Percentiles rank a stretch among this genome's conserved stretches.
These are phyloP conservation scores for Xanthia togata DNA, from an alignment of 2,888 invertebrate genomes.

Conservation along the genomic window DNA sequence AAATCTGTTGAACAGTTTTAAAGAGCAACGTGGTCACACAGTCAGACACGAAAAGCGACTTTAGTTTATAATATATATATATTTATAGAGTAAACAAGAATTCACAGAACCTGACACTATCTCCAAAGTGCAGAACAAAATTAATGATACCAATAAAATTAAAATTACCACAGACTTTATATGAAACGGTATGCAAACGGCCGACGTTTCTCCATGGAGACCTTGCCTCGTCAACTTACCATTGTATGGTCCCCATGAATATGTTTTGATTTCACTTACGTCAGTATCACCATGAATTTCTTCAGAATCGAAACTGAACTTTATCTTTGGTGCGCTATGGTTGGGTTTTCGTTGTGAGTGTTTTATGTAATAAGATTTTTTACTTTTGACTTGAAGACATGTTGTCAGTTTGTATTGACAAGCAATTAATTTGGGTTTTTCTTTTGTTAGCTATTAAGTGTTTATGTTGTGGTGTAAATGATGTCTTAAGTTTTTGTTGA, in stretches of 20 bases:
- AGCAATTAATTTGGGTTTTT: conserved; percentile 73
- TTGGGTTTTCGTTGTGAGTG: conserved; percentile 17
- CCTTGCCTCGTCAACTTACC: conserved; percentile 65
- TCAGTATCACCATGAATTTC: conserved; percentile 34
- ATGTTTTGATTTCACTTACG: conserved; percentile 68
- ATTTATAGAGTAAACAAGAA: background rate
- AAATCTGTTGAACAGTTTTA: too few relatives aligned
- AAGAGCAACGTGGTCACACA: too few relatives aligned
- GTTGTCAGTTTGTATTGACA: conserved; percentile 73
- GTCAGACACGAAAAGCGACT: too few relatives aligned
- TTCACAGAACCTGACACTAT: conserved; percentile 20
- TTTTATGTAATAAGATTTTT: conserved; percentile 65
- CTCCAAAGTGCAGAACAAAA: conserved; percentile 36
- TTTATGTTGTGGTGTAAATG: conserved; percentile 47
- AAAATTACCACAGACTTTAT: conserved; percentile 59
- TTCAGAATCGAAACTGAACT: conserved; percentile 33
- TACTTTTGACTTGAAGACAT: conserved; percentile 68
- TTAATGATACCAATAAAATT: conserved; percentile 59
- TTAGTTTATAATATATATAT: too few relatives aligned
- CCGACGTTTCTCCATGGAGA: conserved; percentile 55
- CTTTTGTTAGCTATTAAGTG: conserved; percentile 54
- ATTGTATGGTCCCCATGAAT: conserved; percentile 64
- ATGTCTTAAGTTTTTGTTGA: conserved; percentile 43
- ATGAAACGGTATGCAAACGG: conserved; percentile 61
- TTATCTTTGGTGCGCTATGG: conserved; percentile 4